phyloP scores from a whole-genome alignment of 2,113 vertebrate genomes.

The Hyperoodon ampullatus region DNA sequence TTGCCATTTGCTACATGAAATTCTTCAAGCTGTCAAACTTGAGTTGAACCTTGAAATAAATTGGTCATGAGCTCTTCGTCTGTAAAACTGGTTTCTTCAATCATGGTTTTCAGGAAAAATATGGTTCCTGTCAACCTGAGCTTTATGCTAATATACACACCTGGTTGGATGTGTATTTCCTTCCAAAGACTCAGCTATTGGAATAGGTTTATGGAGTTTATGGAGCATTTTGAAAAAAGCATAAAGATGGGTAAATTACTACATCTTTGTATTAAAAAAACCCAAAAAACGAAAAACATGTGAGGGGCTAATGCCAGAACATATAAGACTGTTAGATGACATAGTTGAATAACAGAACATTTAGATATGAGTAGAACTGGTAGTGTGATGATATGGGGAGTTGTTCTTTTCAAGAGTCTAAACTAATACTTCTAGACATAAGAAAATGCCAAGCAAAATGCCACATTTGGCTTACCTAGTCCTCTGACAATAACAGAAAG shows the following conservation, averaged over 20 bases:
- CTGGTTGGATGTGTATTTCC: not conserved
- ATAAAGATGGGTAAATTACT: not conserved
- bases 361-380: not conserved
- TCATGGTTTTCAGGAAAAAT: constrained; percentile 46
- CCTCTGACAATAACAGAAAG: not conserved
- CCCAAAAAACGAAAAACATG: not conserved
- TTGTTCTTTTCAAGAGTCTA: not conserved
- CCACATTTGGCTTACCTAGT: not conserved
- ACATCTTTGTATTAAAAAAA: not conserved
- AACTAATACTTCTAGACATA: constrained; percentile 1
- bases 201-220: not conserved
- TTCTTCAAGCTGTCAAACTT: constrained; percentile 49
- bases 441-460: constrained; percentile 8
- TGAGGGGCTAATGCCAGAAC: not conserved
- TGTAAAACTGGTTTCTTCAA: constrained; percentile 58
- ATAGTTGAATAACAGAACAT: not conserved
- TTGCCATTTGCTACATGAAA: constrained; percentile 43
- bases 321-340: not conserved
- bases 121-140: not conserved
- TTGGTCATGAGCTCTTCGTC: constrained; percentile 31
- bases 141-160: not conserved
- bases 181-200: not conserved
- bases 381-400: not conserved
- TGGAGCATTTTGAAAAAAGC: not conserved
- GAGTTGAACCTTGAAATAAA: constrained; percentile 60